Evolutionary conservation across 2,888 invertebrate species (phyloP).

Genomic region (Argynnis bischoffii): DNA sequence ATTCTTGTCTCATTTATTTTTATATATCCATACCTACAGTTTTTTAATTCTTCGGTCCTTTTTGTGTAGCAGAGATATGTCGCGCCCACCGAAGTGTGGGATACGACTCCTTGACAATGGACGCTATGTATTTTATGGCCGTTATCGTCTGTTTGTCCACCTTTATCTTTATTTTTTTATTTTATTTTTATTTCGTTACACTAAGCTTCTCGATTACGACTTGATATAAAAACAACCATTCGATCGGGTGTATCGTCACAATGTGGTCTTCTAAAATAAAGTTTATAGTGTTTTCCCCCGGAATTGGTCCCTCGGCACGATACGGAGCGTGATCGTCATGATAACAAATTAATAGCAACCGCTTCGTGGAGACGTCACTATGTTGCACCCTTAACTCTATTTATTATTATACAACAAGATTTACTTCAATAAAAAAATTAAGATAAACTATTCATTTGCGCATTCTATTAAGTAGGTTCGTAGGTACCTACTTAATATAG

Average conservation of each 20-base stretch:
- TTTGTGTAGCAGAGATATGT: constrained; percentile 49
- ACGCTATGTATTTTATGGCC: constrained; percentile 44
- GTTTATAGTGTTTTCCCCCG: constrained; percentile 37
- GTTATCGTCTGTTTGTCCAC: constrained; percentile 33
- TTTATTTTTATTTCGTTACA: constrained; percentile 30
- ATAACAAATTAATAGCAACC: constrained; percentile 70
- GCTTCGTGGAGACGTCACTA: constrained; percentile 64
- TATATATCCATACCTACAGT: constrained; percentile 40
- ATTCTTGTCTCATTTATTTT: constrained; percentile 56
- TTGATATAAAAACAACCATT: constrained; percentile 25
- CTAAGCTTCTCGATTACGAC: constrained; percentile 33
- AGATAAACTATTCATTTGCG: too few species aligned
- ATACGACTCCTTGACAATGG: constrained; percentile 56
- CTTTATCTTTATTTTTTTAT: constrained; percentile 30
- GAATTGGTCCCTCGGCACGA: constrained; percentile 35
- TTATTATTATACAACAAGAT: constrained; percentile 4
- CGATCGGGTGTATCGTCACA: constrained; percentile 19
- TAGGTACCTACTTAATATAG: too few species aligned
- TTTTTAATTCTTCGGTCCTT: constrained; percentile 42
- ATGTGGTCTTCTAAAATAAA: constrained; percentile 36
- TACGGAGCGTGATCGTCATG: constrained; percentile 21
- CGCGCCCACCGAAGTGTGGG: constrained; percentile 49
- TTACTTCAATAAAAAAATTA: too few species aligned
- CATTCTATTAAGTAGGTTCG: not conserved
- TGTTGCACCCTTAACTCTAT: constrained; percentile 44